Percentiles rank a stretch among this genome's conserved stretches.
phyloP scores from a whole-genome alignment of 2,797 vertebrate genomes.

The Sylvia borin region DNA sequence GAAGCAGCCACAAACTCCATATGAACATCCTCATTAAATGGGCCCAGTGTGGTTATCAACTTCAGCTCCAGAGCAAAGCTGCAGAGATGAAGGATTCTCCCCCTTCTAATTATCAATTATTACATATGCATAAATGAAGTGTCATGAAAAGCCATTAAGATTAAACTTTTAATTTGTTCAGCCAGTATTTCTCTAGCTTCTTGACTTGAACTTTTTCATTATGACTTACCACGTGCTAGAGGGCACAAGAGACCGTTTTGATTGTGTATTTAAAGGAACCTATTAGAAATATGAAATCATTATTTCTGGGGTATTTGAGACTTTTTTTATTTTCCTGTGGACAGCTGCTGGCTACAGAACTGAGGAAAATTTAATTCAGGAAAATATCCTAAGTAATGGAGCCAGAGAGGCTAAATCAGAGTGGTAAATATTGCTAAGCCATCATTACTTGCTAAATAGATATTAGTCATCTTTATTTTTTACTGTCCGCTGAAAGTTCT shows the following conservation, averaged over 20 bases:
- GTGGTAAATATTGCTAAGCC: constrained; percentile 80
- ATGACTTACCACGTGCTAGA: constrained; percentile 19
- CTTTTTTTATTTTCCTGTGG: constrained; percentile 67
- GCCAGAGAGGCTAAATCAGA: constrained; percentile 72
- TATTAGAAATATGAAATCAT: constrained; percentile 80
- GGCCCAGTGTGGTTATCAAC: neutral
- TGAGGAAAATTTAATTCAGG: constrained; percentile 75
- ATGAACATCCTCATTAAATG: neutral
- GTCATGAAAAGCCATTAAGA: neutral
- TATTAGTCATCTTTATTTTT: constrained; percentile 78
- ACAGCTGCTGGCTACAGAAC: constrained; percentile 80
- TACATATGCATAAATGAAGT: neutral
- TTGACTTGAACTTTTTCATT: neutral
- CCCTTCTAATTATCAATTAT: neutral
- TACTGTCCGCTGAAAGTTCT: constrained; percentile 57
- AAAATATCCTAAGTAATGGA: constrained; percentile 77
- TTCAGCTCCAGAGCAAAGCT: neutral
- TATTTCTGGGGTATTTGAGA: constrained; percentile 71
- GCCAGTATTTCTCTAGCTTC: constrained; percentile 3
- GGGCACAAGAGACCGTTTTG: constrained; percentile 62
- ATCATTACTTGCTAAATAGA: constrained; percentile 77
- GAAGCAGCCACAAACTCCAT: neutral
- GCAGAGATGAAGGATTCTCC: neutral
- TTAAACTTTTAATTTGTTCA: neutral
- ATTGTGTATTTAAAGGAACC: constrained; percentile 62